Base-by-base conservation (phyloP, 2,888 invertebrate species). In the Dromius quadrimaculatus region DNA sequence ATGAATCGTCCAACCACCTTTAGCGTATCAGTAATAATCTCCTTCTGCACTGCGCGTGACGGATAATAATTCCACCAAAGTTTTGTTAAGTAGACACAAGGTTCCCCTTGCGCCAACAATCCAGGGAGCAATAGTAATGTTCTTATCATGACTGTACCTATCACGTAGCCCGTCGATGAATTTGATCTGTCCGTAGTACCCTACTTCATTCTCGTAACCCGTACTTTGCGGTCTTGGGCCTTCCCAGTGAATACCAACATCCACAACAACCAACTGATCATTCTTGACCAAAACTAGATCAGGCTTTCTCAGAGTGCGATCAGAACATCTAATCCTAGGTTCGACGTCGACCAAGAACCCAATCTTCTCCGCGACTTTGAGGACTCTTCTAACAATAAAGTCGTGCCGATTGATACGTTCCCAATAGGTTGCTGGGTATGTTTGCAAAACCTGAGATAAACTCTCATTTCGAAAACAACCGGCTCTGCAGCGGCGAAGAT, bases 21-120 rank as follows among this genome's bases (percentile, higher is more conserved):
- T 13, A 41, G 8, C 5, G 41, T 41, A 15, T 41, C 41, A 15
- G 41, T 41, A 13, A 41, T 8, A 2, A 11, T 13, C 13, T 1
- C 2, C n/a, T 41, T 15, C n/a, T 41, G 13, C 5, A n/a, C 13
- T 2, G 41, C 11, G 1, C 13, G 2, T 1, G 13, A 2, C 1
- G 13, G 2, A 2, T 11, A 41, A 2, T 2, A 41, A 2, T 2
- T 5, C 5, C 2, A 8, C 1, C 5, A 41, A 2, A 15, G 41
- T 41, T 2, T 11, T 50, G 15, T 50, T 50, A 19, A 9, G 1
- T 8, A 2, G 22, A 20, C 50, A 50, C 50, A 19, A 50, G 8
- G 50, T 50, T 4, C 50, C 50, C 5, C 50, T 1, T 4, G 50
- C 50, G n/a, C 50, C 50, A 8, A 19, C 8, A 11, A 50, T 19